phyloP scores from a whole-genome alignment of 2,888 invertebrate genomes.

The Cephalotes varians region DNA sequence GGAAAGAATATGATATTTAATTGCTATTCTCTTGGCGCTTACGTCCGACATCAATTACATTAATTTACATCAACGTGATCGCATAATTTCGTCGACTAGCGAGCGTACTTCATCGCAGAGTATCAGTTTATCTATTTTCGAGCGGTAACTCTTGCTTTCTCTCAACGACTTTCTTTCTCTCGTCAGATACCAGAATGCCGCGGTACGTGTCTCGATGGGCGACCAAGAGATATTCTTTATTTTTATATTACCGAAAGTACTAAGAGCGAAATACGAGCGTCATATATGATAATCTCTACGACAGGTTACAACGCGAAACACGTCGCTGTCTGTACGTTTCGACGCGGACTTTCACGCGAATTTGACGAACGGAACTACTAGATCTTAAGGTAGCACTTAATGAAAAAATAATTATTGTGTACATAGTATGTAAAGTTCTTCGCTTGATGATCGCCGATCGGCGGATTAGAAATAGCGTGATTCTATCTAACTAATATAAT shows the following conservation, averaged over 20 bases:
- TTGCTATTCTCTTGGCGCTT: background rate
- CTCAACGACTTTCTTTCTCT: background rate
- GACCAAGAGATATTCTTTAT: slow-evolving; percentile 35
- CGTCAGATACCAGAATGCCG: slow-evolving; percentile 16
- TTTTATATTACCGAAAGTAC: slow-evolving; percentile 22
- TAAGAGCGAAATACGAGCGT: slow-evolving; percentile 11
- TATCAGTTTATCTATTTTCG: background rate
- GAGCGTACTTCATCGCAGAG: background rate
- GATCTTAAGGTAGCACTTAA: slow-evolving; percentile 66
- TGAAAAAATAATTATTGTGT: slow-evolving; percentile 68
- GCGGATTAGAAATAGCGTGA: slow-evolving; percentile 61
- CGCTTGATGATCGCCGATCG: slow-evolving; percentile 54
- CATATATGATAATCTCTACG: slow-evolving; percentile 31
- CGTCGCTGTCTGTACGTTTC: slow-evolving; percentile 43
- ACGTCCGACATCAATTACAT: slow-evolving; percentile 11
- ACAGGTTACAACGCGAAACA: slow-evolving; percentile 6
- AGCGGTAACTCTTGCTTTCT: slow-evolving; percentile 8
- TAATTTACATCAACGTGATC: slow-evolving; percentile 5
- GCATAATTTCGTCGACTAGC: slow-evolving; percentile 6
- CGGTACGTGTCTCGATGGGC: slow-evolving; percentile 15
- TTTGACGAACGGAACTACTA: slow-evolving; percentile 70
- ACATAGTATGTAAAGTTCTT: slow-evolving; percentile 68
- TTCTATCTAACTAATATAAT: slow-evolving; percentile 72
- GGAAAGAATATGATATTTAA: background rate
- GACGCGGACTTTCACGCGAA: slow-evolving; percentile 54